phyloP scores from a whole-genome alignment of 2,888 invertebrate species.

The Notodonta dromedarius region DNA sequence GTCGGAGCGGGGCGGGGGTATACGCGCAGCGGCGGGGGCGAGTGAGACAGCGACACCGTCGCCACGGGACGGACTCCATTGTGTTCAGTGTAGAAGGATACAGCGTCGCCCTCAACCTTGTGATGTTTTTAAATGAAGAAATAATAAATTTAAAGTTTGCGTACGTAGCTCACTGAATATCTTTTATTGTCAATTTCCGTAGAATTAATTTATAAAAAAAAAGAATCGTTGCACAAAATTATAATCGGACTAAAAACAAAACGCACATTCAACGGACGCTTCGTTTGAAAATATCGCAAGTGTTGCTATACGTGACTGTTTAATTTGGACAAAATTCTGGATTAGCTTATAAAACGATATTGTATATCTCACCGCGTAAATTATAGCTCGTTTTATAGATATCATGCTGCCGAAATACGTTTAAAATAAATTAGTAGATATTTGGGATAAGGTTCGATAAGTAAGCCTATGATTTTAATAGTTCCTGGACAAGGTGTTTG shows the following conservation, averaged over 20 bases:
- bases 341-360: conserved; percentile 64
- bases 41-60: conserved; percentile 55
- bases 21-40: conserved; percentile 50
- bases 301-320: conserved; percentile 37
- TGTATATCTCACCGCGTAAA: conserved; percentile 72
- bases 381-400: conserved; percentile 65
- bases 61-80: conserved; percentile 65
- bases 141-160: conserved; percentile 30
- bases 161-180: conserved; percentile 42
- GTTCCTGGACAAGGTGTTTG: conserved; percentile 41
- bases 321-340: conserved; percentile 50
- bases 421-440: conserved; percentile 57
- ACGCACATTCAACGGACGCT: conserved; percentile 55
- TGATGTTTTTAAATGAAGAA: conserved; percentile 66
- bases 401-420: conserved; percentile 63
- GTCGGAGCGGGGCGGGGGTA: conserved; percentile 49
- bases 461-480: conserved; percentile 44
- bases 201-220: conserved; percentile 34
- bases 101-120: conserved; percentile 62
- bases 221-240: conserved; percentile 40
- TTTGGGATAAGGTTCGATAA: conserved; percentile 53
- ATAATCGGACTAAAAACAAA: conserved; percentile 39
- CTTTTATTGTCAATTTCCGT: conserved; percentile 47
- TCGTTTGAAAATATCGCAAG: conserved; percentile 70
- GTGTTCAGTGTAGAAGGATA: conserved; percentile 73